Conservation (phyloP, 2,113 vertebrate species). For the Garra rufa region DNA sequence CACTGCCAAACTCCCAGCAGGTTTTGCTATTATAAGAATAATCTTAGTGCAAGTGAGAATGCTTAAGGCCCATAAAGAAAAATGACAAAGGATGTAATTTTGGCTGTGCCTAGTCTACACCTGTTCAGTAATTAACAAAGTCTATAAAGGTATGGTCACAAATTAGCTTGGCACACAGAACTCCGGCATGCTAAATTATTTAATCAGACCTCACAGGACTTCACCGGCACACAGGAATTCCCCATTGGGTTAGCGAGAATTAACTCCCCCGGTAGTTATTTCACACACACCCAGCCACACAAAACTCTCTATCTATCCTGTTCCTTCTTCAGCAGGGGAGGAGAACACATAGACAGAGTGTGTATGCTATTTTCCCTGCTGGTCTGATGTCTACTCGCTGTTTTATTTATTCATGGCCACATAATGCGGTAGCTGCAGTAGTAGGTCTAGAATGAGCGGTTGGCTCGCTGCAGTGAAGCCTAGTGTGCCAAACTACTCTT, state of each 20-base stretch:
- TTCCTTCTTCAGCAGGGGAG: background rate
- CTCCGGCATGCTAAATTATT: conserved; percentile 41
- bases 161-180: conserved; percentile 30
- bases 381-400: conserved; percentile 17
- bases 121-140: conserved; percentile 40
- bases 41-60: background rate
- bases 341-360: background rate
- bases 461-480: conserved; percentile 23
- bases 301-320: background rate
- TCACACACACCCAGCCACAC: background rate
- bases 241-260: conserved; percentile 27
- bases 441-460: background rate
- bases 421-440: conserved; percentile 45
- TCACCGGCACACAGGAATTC: background rate
- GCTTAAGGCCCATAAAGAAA: background rate
- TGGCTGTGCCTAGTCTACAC: conserved; percentile 1
- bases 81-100: background rate
- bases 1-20: background rate
- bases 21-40: conserved; percentile 4
- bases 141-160: background rate
- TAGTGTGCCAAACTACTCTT: conserved; percentile 12
- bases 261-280: conserved; percentile 10
- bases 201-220: conserved; percentile 22
- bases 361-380: conserved; percentile 35
- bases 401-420: conserved; percentile 53